Percentiles rank a stretch among this genome's conserved stretches.
Conservation (phyloP, 2,888 invertebrate genomes). For the Operophtera brumata region DNA sequence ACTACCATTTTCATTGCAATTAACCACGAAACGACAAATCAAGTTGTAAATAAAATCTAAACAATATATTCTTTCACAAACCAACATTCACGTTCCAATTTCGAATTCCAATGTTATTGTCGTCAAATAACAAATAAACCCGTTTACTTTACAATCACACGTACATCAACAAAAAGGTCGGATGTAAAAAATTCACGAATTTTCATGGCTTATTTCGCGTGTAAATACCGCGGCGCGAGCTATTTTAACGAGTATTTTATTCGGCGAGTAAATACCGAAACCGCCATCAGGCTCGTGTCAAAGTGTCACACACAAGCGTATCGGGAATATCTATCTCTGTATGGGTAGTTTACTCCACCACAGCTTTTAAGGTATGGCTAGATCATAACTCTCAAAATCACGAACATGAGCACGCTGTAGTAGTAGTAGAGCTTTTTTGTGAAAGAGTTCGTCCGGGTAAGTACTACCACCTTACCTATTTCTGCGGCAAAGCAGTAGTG, state of each 20-base stretch:
- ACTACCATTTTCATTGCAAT: no score
- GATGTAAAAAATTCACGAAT: conserved; percentile 37
- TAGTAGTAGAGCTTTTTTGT: no score
- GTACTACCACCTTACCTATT: no score
- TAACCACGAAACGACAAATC: conserved; percentile 5
- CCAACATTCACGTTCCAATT: conserved; percentile 19
- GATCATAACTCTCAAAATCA: no score
- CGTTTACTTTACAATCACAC: conserved; percentile 34
- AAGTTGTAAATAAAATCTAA: conserved; percentile 26
- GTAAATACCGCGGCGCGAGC: conserved; percentile 34
- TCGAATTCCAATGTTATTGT: conserved; percentile 24
- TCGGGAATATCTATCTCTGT: conserved; percentile 9
- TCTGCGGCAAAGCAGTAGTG: no score
- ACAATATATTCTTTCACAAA: conserved; percentile 19
- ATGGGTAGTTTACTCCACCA: conserved; percentile 1
- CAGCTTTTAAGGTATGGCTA: not conserved
- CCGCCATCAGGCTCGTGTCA: conserved; percentile 36
- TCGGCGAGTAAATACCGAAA: conserved; percentile 35
- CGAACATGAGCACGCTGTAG: no score
- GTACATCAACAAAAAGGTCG: conserved; percentile 23
- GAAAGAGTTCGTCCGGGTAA: no score
- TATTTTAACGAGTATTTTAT: conserved; percentile 40
- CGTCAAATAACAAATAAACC: conserved; percentile 28
- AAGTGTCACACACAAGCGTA: conserved; percentile 38
- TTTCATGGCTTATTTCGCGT: conserved; percentile 36